Evolutionary conservation across 2,888 invertebrate species (phyloP), one percentile per base, ranked within the genome.

Genomic region (Rutpela maculata): DNA sequence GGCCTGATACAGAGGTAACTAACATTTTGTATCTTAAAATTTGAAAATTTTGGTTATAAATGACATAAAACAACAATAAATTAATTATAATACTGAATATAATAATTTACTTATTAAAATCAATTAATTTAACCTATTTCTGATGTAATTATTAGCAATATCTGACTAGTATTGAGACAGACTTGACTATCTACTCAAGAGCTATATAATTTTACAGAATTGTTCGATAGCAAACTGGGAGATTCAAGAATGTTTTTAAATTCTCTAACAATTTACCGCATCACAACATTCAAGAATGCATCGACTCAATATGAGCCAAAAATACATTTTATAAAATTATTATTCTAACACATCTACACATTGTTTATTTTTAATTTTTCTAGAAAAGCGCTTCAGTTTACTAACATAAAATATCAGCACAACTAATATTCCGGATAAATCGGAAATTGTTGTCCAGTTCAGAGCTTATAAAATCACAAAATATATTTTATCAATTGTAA

Each of bases 1-100:
- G 83, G 84, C 82, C 84, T 84, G 84, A 83, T 85, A 84, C 82
- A 83, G 80, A 84, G 87, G 86, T 87, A 86, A 85, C 85, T 86
- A 85, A 81, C 83, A 82, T 71, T 81, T 84, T 85, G 84, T 84
- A 84, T 85, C 79, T 75, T 69, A 77, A 75, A 79, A 77, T 79
- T 80, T 77, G 60, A 55, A 73, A 78, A 77, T 80, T 83, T 82
- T 80, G 80, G 76, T 79, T 78, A 63, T 63, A 19, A 38, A 67
- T 66, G 69, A 60, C 65, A 68, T 65, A 70, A 70, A 78, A 74
- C 67, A 78, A 81, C 78, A 80, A 82, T 75, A 79, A 82, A 82
- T 79, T 81, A 81, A 81, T 79, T 81, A 80, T 83, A 80, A 82
- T 84, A 84, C 83, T 83, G 82, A 80, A 81, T 78, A 76, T 67